Evolutionary conservation across 2,113 vertebrate species (phyloP).

Genomic region (Myotis lucifugus): DNA sequence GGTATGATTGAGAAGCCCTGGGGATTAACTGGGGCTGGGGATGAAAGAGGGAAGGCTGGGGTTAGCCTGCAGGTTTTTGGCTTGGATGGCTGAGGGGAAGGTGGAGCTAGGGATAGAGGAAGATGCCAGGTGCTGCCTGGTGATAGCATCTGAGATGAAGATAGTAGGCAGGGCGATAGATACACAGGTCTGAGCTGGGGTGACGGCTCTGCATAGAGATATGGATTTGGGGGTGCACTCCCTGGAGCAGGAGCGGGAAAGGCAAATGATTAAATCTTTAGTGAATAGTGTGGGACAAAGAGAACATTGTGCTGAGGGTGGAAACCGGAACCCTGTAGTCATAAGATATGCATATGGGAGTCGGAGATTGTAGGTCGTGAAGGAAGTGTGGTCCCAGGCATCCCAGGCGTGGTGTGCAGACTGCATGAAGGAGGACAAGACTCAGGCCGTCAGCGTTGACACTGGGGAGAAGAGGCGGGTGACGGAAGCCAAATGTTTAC

Average conservation of each 20-base stretch:
- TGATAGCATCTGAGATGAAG: neutral
- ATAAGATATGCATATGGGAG: neutral
- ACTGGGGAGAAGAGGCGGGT: neutral
- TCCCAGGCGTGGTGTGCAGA: neutral
- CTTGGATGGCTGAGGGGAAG: neutral
- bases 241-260: neutral
- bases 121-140: neutral
- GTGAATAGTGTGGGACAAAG: neutral
- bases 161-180: neutral
- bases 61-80: neutral
- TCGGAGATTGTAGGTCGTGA: neutral
- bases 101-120: neutral
- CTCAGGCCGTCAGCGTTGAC: neutral
- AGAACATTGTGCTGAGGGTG: neutral
- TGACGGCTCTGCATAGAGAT: neutral
- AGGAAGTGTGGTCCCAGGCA: neutral
- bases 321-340: neutral
- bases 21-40: neutral
- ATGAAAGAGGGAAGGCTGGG: neutral
- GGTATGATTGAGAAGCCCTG: neutral
- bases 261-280: neutral
- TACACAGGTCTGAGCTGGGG: neutral
- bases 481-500: neutral
- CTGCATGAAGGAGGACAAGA: neutral
- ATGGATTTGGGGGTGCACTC: neutral